These are phyloP conservation scores for Globodera rostochiensis DNA, from an alignment of 1,140 invertebrate species.

Conservation along the genomic window DNA sequence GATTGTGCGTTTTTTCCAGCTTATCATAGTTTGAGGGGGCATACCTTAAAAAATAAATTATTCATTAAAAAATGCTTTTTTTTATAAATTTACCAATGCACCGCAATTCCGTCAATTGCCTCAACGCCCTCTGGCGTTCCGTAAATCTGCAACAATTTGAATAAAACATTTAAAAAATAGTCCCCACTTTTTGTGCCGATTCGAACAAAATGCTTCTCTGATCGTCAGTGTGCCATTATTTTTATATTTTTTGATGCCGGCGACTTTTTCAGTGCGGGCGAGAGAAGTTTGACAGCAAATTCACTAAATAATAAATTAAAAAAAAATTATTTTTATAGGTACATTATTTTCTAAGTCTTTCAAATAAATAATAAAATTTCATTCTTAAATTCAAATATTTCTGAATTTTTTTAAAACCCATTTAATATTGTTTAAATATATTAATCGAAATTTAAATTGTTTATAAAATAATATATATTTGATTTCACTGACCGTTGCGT, in stretches of 20 bases:
- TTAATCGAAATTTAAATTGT: too few species aligned
- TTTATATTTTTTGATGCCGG: constrained; percentile 42
- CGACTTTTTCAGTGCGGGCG: constrained; percentile 40
- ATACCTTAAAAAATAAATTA: neutral
- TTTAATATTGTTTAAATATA: too few species aligned
- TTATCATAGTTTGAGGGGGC: constrained; percentile 46
- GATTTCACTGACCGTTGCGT: constrained; percentile 43
- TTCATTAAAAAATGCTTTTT: too few species aligned
- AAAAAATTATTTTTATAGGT: too few species aligned
- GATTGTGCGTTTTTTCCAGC: constrained; percentile 70
- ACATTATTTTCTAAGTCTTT: too few species aligned
- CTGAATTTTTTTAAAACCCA: too few species aligned
- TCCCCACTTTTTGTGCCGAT: constrained; percentile 70
- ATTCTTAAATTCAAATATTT: too few species aligned
- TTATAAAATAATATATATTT: too few species aligned
- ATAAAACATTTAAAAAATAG: neutral
- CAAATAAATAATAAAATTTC: too few species aligned
- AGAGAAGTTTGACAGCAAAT: constrained; percentile 52
- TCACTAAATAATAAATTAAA: constrained; percentile 39
- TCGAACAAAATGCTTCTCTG: constrained; percentile 69
- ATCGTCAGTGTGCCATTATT: constrained; percentile 62
- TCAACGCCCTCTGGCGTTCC: neutral
- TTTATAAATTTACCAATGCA: constrained; percentile 9
- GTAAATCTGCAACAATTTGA: constrained; percentile 23
- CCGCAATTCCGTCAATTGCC: neutral